These are phyloP conservation scores for Telenomus remus DNA, from an alignment of 1,140 invertebrate genomes.

Conservation along the genomic window DNA sequence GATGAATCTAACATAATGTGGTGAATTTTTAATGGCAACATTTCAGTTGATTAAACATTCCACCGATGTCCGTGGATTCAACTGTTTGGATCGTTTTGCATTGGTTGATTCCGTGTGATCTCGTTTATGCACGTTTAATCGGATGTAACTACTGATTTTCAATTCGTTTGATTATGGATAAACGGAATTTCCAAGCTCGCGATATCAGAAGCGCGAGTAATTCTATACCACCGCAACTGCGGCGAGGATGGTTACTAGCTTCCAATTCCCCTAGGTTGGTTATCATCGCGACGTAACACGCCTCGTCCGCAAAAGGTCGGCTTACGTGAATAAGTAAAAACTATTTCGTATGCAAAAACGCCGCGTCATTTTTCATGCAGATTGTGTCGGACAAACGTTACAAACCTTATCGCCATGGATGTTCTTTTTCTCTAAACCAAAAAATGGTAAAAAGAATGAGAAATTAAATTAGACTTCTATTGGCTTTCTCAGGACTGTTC, in stretches of 20 bases:
- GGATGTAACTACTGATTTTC: slow-evolving; percentile 55
- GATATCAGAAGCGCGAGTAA: slow-evolving; percentile 38
- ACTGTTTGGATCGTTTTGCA: slow-evolving; percentile 28
- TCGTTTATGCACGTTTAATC: slow-evolving; percentile 48
- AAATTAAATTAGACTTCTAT: no score
- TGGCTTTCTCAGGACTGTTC: no score
- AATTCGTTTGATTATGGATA: slow-evolving; percentile 54
- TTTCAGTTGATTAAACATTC: slow-evolving; percentile 30
- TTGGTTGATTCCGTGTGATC: slow-evolving; percentile 41
- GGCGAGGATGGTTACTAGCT: slow-evolving; percentile 41
- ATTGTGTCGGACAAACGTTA: slow-evolving; percentile 34
- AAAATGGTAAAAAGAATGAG: no score
- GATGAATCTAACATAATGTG: no score
- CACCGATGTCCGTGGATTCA: slow-evolving; percentile 27
- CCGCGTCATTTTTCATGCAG: slow-evolving; percentile 42
- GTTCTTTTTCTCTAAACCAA: neutral
- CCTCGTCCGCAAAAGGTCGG: slow-evolving; percentile 26
- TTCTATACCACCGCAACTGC: slow-evolving; percentile 45
- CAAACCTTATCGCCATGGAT: slow-evolving; percentile 29
- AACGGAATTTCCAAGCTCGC: slow-evolving; percentile 49
- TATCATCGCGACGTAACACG: slow-evolving; percentile 46
- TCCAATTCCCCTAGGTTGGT: slow-evolving; percentile 48
- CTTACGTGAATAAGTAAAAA: slow-evolving; percentile 48
- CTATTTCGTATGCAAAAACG: slow-evolving; percentile 27
- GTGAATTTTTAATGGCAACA: slow-evolving; percentile 24